Evolutionary conservation across 2,797 vertebrate species (phyloP).

Genomic region (Enteromius trimaculatus): DNA sequence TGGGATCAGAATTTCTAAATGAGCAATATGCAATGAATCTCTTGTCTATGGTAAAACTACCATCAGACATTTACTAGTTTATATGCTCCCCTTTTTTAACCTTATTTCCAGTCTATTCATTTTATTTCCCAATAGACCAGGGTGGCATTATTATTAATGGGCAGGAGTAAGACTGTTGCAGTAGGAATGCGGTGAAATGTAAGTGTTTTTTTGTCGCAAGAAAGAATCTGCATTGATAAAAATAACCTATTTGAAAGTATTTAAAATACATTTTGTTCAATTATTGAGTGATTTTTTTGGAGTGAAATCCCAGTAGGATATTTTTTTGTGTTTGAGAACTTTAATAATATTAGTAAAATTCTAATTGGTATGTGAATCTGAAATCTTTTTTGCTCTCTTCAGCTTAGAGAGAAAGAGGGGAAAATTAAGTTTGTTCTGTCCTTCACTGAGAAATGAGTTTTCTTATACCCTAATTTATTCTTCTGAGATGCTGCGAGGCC

Average conservation of each 20-base stretch:
- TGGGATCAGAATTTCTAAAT: conserved; percentile 8
- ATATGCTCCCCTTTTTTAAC: conserved; percentile 22
- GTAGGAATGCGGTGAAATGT: conserved; percentile 22
- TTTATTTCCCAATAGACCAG: conserved; percentile 37
- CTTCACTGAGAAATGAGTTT: not conserved
- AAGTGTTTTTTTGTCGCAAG: not conserved
- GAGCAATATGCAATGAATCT: not conserved
- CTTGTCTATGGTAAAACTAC: not conserved
- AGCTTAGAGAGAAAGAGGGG: not conserved
- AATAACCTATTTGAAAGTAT: not conserved
- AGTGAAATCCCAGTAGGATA: too few species aligned
- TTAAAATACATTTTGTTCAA: not conserved
- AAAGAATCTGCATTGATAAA: not conserved
- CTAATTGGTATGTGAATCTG: not conserved
- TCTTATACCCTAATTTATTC: conserved; percentile 11
- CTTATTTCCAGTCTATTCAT: conserved; percentile 36
- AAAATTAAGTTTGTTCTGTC: not conserved
- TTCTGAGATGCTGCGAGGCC: not conserved
- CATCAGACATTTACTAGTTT: conserved; percentile 12
- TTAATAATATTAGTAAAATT: not conserved
- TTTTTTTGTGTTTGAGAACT: not conserved
- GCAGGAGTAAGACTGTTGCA: conserved; percentile 31
- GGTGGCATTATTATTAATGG: conserved; percentile 34
- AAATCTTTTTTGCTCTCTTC: not conserved
- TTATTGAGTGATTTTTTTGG: not conserved